These are phyloP conservation scores for Escarpia spicata DNA, from an alignment of 2,888 invertebrate genomes.

Conservation along the genomic window DNA sequence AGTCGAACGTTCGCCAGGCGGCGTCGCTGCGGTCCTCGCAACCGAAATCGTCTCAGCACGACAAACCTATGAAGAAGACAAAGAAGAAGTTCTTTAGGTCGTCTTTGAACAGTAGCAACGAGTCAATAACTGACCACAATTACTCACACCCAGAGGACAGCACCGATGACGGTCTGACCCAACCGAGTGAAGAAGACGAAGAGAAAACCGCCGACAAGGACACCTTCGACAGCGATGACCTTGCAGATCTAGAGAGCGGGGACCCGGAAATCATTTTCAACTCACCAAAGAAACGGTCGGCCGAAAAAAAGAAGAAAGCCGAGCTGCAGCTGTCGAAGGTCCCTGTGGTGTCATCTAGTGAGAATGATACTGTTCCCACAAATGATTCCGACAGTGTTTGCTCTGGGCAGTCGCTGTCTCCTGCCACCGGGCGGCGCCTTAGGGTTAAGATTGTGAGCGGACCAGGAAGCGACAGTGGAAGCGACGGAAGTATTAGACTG, in stretches of 20 bases:
- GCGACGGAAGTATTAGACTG: slow-evolving; percentile 23
- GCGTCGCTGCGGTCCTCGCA: neutral
- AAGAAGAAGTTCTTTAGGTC: neutral
- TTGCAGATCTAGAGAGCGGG: slow-evolving; percentile 35
- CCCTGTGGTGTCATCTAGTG: neutral
- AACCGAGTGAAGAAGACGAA: neutral
- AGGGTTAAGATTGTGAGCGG: no score
- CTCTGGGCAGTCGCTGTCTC: neutral
- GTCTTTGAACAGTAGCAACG: neutral
- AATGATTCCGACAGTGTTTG: neutral
- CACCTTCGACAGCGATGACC: slow-evolving; percentile 31
- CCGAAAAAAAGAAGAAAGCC: neutral
- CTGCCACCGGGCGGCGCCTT: neutral
- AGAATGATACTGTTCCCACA: neutral
- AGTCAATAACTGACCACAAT: neutral
- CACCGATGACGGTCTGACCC: neutral
- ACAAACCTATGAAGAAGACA: neutral
- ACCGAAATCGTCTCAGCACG: neutral
- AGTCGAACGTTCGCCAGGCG: neutral
- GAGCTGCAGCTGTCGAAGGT: neutral
- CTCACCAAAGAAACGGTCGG: slow-evolving; percentile 35
- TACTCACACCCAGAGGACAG: neutral
- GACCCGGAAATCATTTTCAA: slow-evolving; percentile 43
- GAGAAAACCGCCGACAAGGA: slow-evolving; percentile 19
- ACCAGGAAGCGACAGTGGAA: neutral